phyloP scores from a whole-genome alignment of 2,797 vertebrate species.

The Melanotaenia trifasciata region DNA sequence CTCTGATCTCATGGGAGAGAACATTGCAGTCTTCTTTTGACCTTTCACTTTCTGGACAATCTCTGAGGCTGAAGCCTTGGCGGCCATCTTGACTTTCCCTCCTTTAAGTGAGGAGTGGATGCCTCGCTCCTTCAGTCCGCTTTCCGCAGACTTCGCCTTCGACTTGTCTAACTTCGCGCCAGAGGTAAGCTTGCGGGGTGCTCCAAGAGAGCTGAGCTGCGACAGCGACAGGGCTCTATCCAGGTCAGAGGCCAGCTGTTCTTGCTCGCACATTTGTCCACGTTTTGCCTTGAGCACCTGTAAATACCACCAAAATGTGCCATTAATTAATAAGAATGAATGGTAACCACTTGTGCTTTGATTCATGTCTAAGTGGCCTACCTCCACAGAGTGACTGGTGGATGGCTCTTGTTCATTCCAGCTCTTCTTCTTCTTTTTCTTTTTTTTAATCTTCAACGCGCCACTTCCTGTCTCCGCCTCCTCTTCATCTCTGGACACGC shows the following conservation, averaged over 20 bases:
- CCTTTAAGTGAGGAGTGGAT: conserved; percentile 84
- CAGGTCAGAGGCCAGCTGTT: conserved; percentile 94
- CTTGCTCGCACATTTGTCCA: conserved; percentile 89
- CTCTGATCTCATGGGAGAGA: conserved; percentile 92
- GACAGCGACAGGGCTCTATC: conserved; percentile 94
- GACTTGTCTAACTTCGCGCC: conserved; percentile 68
- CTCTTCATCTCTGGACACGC: conserved; percentile 85
- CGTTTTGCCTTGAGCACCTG: conserved; percentile 88
- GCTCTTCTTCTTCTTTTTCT: conserved; percentile 86
- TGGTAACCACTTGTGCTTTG: too few relatives aligned
- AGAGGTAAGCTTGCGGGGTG: conserved; percentile 68
- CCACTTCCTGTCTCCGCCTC: conserved; percentile 80
- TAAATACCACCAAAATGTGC: not conserved
- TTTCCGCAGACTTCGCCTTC: conserved; percentile 83
- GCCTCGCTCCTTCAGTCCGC: conserved; percentile 83
- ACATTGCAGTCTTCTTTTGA: conserved; percentile 87
- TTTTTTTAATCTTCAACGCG: conserved; percentile 77
- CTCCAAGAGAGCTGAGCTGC: conserved; percentile 87
- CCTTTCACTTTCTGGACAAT: conserved; percentile 87
- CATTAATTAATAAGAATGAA: not conserved
- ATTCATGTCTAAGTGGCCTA: conserved; percentile 54
- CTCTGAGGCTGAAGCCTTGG: conserved; percentile 88
- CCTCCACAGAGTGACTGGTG: conserved; percentile 89
- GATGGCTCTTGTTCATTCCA: conserved; percentile 89
- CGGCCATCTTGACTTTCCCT: conserved; percentile 89